Evolutionary conservation across 2,113 vertebrate species (phyloP).

Genomic region (Lamprologus speciosus): DNA sequence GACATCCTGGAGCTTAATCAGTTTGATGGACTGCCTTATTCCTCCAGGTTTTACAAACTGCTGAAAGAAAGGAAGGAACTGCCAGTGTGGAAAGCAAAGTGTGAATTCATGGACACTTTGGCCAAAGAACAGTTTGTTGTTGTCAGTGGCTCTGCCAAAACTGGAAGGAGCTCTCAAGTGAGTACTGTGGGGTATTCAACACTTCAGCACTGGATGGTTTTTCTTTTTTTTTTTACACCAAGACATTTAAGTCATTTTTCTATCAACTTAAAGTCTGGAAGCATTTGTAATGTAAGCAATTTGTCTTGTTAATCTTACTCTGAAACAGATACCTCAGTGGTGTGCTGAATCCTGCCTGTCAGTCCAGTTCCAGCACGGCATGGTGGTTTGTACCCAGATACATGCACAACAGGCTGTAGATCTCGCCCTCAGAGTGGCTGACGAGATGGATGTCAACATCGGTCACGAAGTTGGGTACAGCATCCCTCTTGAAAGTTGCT

Average conservation of each 20-base stretch:
- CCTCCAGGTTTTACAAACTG: conserved; percentile 84
- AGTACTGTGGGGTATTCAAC: conserved; percentile 21
- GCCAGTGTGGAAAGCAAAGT: conserved; percentile 78
- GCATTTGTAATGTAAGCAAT: neutral
- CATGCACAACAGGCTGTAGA: conserved; percentile 70
- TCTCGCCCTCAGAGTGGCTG: conserved; percentile 79
- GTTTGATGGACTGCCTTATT: conserved; percentile 87
- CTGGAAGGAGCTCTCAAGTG: conserved; percentile 89
- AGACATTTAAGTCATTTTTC: neutral
- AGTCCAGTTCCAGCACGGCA: conserved; percentile 67
- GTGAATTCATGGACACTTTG: conserved; percentile 78
- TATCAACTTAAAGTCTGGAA: neutral
- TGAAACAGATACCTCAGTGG: conserved; percentile 81
- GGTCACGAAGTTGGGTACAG: conserved; percentile 84
- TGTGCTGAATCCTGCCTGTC: conserved; percentile 82
- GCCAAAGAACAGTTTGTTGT: conserved; percentile 73
- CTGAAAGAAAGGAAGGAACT: conserved; percentile 79
- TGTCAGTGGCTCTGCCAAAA: conserved; percentile 77
- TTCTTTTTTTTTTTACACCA: neutral
- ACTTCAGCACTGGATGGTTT: neutral
- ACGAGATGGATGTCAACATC: conserved; percentile 85
- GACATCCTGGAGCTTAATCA: conserved; percentile 81
- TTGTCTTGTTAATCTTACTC: neutral
- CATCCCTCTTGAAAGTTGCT: conserved; percentile 81
- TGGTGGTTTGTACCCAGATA: conserved; percentile 78